Conservation (phyloP, 2,888 invertebrate genomes). For the Antheraea assamensis region DNA sequence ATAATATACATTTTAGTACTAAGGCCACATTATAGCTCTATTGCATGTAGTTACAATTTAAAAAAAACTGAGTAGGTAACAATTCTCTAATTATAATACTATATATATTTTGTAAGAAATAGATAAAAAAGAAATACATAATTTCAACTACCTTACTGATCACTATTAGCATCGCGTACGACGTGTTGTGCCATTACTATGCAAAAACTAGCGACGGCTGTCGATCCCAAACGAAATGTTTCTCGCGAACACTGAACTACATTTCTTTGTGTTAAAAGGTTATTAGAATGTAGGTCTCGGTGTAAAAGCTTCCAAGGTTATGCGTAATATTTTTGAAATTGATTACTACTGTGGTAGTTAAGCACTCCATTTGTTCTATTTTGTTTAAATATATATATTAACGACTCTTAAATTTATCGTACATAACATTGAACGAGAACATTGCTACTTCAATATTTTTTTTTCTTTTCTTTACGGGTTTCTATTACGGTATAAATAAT, state of each 20-base stretch:
- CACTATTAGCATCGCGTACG: conserved; percentile 29
- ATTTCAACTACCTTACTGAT: conserved; percentile 1
- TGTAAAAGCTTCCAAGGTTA: conserved; percentile 64
- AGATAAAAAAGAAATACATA: neutral
- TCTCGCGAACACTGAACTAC: conserved; percentile 56
- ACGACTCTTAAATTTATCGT: neutral
- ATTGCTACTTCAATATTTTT: neutral
- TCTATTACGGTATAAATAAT: neutral
- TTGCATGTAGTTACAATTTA: too few species aligned
- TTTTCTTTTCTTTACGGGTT: neutral
- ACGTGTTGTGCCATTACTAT: conserved; percentile 75
- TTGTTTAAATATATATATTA: neutral
- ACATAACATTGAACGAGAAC: neutral
- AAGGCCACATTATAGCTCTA: too few species aligned
- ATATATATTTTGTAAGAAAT: neutral
- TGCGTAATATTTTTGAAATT: conserved; percentile 38
- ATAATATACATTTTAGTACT: too few species aligned
- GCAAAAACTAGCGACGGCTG: conserved; percentile 64
- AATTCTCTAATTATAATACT: too few species aligned
- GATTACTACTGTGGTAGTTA: conserved; percentile 31
- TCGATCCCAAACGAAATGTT: conserved; percentile 62
- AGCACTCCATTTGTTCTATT: neutral
- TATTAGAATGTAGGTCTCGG: conserved; percentile 71
- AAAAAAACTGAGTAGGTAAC: too few species aligned
- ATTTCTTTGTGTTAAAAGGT: conserved; percentile 72